Evolutionary conservation across 1,140 invertebrate genomes (phyloP).

Genomic region (Drosophila subpulchrella): DNA sequence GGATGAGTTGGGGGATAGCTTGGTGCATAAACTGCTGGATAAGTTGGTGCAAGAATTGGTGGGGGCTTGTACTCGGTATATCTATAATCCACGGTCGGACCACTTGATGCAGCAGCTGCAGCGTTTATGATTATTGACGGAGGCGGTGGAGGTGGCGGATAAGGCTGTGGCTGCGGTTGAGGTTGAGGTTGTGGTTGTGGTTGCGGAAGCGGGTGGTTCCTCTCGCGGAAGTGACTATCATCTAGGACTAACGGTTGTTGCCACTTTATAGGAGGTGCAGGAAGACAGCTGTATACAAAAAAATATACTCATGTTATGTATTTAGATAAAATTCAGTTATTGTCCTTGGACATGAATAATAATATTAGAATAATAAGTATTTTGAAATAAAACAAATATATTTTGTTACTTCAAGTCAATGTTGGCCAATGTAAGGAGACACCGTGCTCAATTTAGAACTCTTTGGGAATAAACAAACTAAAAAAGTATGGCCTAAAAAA

Average conservation of each 20-base stretch:
- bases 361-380: too few species aligned
- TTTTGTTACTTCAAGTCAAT: neutral
- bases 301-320: neutral
- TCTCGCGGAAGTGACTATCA: slow-evolving; percentile 17
- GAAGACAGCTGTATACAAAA: slow-evolving; percentile 56
- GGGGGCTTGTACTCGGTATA: slow-evolving; percentile 1
- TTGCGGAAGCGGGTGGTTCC: slow-evolving; percentile 8
- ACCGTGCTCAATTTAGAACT: slow-evolving; percentile 23
- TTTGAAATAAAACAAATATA: too few species aligned
- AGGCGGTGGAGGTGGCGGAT: neutral
- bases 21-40: neutral
- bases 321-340: neutral
- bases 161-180: neutral
- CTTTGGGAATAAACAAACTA: slow-evolving; percentile 12
- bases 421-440: slow-evolving; percentile 10
- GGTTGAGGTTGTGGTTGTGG: slow-evolving; percentile 7
- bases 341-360: too few species aligned
- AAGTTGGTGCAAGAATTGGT: slow-evolving; percentile 5
- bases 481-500: slow-evolving; percentile 35
- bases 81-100: slow-evolving; percentile 26
- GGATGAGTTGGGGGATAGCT: neutral
- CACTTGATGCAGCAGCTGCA: slow-evolving; percentile 69
- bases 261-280: slow-evolving; percentile 48
- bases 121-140: slow-evolving; percentile 73
- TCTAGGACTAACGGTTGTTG: slow-evolving; percentile 17